These are phyloP conservation scores for Palloptera scutellata DNA, from an alignment of 2,888 invertebrate species.

Conservation along the genomic window DNA sequence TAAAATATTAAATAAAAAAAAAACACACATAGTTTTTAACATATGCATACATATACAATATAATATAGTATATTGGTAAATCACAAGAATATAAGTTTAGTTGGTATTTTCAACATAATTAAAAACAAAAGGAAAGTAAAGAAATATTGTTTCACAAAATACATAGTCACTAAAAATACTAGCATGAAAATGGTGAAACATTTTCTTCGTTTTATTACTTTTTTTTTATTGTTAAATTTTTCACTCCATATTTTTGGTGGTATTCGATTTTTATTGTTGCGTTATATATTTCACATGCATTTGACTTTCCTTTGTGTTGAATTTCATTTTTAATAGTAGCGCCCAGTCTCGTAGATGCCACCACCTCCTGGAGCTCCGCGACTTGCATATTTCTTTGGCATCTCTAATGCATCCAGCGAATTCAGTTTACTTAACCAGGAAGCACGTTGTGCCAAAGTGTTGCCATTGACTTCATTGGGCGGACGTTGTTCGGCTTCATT, in stretches of 20 bases:
- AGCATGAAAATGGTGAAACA: no score
- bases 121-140: slow-evolving; percentile 5
- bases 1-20: no score
- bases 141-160: not conserved
- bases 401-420: slow-evolving; percentile 48
- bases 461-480: slow-evolving; percentile 45
- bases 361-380: slow-evolving; percentile 32
- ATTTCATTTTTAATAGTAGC: slow-evolving; percentile 46
- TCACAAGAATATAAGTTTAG: slow-evolving; percentile 29
- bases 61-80: slow-evolving; percentile 1
- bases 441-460: slow-evolving; percentile 44
- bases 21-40: not conserved
- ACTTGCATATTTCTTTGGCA: slow-evolving; percentile 40
- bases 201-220: no score
- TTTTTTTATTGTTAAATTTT: not conserved
- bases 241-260: no score
- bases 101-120: slow-evolving; percentile 7
- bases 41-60: slow-evolving; percentile 5
- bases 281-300: slow-evolving; percentile 8
- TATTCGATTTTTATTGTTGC: not conserved
- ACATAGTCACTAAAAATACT: not conserved
- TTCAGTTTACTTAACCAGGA: slow-evolving; percentile 55
- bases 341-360: slow-evolving; percentile 48
- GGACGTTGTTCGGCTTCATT: slow-evolving; percentile 55
- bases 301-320: not conserved